Percentiles rank a stretch among this genome's conserved stretches.
These are phyloP conservation scores for Sebastes oblongus DNA, from an alignment of 2,797 vertebrate species.

Conservation along the genomic window DNA sequence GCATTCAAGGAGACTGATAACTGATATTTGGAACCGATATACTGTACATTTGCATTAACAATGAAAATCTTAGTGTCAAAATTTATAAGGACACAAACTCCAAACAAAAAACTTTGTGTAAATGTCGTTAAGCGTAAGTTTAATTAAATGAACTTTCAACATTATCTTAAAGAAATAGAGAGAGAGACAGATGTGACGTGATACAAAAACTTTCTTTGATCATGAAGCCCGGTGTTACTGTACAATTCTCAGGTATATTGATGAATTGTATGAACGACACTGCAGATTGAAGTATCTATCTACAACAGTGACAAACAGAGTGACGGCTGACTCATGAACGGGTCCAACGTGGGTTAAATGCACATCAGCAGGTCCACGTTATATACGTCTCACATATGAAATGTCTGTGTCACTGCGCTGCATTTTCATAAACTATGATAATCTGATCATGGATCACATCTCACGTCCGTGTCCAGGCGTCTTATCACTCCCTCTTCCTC, in stretches of 20 bases:
- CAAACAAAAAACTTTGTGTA: neutral
- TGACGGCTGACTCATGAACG: neutral
- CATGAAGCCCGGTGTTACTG: neutral
- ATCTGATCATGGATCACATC: neutral
- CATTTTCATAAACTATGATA: neutral
- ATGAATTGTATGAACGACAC: neutral
- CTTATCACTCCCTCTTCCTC: neutral
- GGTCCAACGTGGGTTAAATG: too few species aligned
- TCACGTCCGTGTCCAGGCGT: neutral
- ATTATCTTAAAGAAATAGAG: neutral
- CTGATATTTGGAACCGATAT: neutral
- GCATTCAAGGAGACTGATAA: neutral
- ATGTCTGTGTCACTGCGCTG: neutral
- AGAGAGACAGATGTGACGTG: neutral
- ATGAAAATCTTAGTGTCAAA: neutral
- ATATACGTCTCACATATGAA: neutral
- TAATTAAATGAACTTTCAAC: neutral
- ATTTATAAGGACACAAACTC: neutral
- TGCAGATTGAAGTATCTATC: neutral
- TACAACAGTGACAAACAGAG: neutral
- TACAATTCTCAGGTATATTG: neutral
- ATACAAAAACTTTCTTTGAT: neutral
- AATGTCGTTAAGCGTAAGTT: neutral
- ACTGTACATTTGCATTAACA: neutral
- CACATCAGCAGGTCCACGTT: neutral